Conservation (phyloP, 1,140 invertebrate genomes). For the Eriosoma lanigerum region DNA sequence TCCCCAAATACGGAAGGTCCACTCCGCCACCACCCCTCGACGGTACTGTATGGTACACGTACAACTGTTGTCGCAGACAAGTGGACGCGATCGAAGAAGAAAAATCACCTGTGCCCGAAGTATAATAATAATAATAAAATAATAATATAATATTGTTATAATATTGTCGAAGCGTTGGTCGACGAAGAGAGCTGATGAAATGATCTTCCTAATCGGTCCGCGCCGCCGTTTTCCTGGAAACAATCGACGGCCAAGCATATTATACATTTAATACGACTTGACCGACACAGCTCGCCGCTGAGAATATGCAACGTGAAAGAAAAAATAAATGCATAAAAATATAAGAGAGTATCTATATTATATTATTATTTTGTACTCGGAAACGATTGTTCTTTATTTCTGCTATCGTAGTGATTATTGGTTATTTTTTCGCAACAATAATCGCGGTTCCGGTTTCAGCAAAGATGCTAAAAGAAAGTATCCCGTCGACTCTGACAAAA, state of each 20-base stretch:
- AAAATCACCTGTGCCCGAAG: not conserved
- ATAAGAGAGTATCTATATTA: not conserved
- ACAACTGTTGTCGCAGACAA: constrained; percentile 7
- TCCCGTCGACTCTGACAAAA: no score
- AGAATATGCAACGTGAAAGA: no score
- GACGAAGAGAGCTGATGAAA: not conserved
- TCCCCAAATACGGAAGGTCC: constrained; percentile 35
- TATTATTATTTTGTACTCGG: not conserved
- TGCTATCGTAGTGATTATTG: no score
- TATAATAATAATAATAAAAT: not conserved
- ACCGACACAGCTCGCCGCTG: not conserved
- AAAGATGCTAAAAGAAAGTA: no score
- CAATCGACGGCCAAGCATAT: not conserved
- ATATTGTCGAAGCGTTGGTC: not conserved
- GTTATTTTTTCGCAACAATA: no score
- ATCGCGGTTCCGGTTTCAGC: no score
- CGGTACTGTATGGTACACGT: not conserved
- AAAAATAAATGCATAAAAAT: no score
- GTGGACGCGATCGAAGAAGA: constrained; percentile 25
- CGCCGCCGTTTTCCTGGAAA: not conserved
- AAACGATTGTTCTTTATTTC: constrained; percentile 19
- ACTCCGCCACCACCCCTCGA: not conserved
- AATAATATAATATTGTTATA: not conserved
- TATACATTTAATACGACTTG: no score
- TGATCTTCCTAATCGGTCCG: not conserved